Evolutionary conservation across 2,797 vertebrate species (phyloP), one percentile per base, ranked within the genome.

Genomic region (Myoxocephalus aenaeus): DNA sequence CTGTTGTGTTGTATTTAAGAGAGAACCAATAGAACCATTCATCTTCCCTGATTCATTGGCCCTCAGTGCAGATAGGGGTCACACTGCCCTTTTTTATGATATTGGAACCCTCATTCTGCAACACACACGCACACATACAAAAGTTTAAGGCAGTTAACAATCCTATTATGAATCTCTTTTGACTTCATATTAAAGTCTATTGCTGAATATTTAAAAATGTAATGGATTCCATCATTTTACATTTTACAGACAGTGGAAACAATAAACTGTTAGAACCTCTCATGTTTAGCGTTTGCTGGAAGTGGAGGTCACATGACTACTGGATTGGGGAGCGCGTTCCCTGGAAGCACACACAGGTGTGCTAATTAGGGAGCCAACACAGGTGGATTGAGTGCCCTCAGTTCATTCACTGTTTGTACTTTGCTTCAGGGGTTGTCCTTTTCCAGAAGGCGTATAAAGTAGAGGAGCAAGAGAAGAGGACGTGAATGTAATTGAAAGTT

Each of bases 1-100:
- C 32, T 32, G 32, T 2, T 32, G 32, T 32, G 32, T 32, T 32
- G 32, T 79, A 63, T 79, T 87, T 65, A 86, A 20, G 70, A 75
- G 68, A 75, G 77, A 86, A 76, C 64, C 73, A 65, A 62, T 54
- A 38, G 70, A 80, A 68, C 48, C 36, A 67, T 86, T 82, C 68
- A 72, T 76, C 71, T 70, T 25, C 36, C 32, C n/a, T 74, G 73
- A 80, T 78, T 80, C 65, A 81, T 68, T 58, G 68, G 70, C 1
- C 65, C 22, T 85, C 22, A 7, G 36, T 70, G 73, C 69, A 80
- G 68, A 84, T 74, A 50, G 81, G 32, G 85, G 78, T 82, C 87
- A 80, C 62, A 3, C 46, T 70, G 75, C 65, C 79, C 85, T 74
- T 77, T 72, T 77, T 70, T 75, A 83, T 70, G 74, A 51, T 76